Evolutionary conservation across 2,797 vertebrate species (phyloP), one percentile per base, ranked within the genome.

Genomic region (Acanthopagrus latus): DNA sequence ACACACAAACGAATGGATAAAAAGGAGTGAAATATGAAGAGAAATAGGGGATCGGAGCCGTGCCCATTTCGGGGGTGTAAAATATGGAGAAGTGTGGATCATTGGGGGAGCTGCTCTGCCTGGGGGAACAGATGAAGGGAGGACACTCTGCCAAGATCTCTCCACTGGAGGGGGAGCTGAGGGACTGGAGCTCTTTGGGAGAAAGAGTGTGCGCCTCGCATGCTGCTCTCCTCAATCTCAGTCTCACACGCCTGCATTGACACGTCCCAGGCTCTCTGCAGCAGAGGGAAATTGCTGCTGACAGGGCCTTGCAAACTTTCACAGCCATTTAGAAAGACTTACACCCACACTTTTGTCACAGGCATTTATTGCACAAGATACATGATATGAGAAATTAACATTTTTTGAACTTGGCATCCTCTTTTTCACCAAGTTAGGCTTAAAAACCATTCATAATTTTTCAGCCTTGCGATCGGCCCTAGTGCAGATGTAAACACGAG

Each of bases 21-120:
- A 94, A 93, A 92, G 87, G 92, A 94, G 92, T 65, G 92, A 94
- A 93, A 94, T 92, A 91, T 76, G 92, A 94, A 93, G 92, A 93
- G 89, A 89, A 94, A 94, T 92, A 92, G 93, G 92, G 93, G 90
- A 93, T 95, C 93, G 94, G 94, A 94, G 92, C 89, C 4, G 92
- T 93, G 94, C 93, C 93, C 93, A 93, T 93, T 95, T 94, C 88
- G 91, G 93, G 94, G 93, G 94, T 94, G 93, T 94, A 94, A 94
- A 94, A 95, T 95, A 95, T 94, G 94, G 93, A 94, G 93, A 94
- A 91, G 94, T 94, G 93, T 94, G 94, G 93, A 94, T 92, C 92
- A 91, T 94, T 93, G 92, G 94, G 92, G 93, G 94, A 93, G 94
- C 93, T 92, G 92, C 91, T 94, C 93, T 93, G 93, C 93, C 94